phyloP scores from a whole-genome alignment of 2,113 vertebrate genomes.

The Apaloderma vittatum region DNA sequence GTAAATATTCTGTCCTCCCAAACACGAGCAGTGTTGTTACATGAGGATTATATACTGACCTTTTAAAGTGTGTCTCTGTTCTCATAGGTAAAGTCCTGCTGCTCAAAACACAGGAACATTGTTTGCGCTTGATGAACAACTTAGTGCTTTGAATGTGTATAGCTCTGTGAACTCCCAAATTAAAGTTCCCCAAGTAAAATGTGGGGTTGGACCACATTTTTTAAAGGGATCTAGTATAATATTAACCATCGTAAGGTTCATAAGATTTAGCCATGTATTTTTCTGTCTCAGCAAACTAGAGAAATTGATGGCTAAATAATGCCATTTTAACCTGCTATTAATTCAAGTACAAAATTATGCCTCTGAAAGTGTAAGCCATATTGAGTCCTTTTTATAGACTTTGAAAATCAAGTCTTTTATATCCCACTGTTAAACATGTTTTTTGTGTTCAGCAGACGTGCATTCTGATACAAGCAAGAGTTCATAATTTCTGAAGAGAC shows the following conservation, averaged over 20 bases:
- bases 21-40: background rate
- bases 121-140: background rate
- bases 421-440: background rate
- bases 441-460: background rate
- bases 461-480: background rate
- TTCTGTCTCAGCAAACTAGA: background rate
- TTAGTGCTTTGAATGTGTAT: background rate
- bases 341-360: background rate
- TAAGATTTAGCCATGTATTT: background rate
- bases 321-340: background rate
- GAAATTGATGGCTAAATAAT: background rate
- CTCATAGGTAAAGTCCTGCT: background rate
- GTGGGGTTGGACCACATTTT: background rate
- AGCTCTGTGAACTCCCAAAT: background rate
- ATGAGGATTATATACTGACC: background rate
- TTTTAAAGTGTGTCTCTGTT: background rate
- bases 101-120: background rate
- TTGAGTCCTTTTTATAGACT: background rate
- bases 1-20: background rate
- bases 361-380: background rate
- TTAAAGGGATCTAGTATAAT: background rate
- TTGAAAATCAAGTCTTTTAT: background rate
- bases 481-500: background rate
- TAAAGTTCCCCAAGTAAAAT: background rate
- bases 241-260: background rate